Base-by-base conservation (phyloP, 2,888 invertebrate genomes). In the Tenthredo amoena region DNA sequence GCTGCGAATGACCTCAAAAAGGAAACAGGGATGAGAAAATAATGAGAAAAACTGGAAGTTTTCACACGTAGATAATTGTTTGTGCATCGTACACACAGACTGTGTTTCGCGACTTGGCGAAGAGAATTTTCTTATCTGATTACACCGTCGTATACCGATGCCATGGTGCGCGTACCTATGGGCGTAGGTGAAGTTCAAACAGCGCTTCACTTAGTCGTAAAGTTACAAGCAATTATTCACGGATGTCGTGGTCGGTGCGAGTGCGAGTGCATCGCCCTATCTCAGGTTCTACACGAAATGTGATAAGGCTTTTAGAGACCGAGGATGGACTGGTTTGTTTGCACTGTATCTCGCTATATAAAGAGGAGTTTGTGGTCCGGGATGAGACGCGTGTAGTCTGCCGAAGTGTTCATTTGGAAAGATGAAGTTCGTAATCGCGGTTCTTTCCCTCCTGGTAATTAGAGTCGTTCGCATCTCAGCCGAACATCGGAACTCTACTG, bases 181-280 rank as follows among this genome's bases (percentile, higher is more conserved):
- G 62, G 79, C 26, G 34, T 31, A 40, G 83, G 55, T n/a, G 40
- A 68, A 68, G 68, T 68, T 47, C 68, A 68, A 83, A 65, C 83
- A 47, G 68, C 9, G 43, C 37, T n/a, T 47, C 9, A 31, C 43
- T 31, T 65, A 15, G 83, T 68, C 83, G 83, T 83, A 68, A 83
- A 83, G 68, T 83, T 83, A 83, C 83, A 34, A 83, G 68, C 83
- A 83, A 83, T 83, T 83, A 65, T 71, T 83, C 83, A 83, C 79
- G 18, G 26, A 40, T 62, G 79, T 81, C 62, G 79, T 40, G 5
- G 68, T 10, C 62, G 26, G 62, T n/a, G 15, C 15, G 50, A 68
- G 65, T 31, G 3, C 10, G 82, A 71, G 83, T 83, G 83, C 83
- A 83, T 83, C 83, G 83, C 50, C 83, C 83, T 83, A 68, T 68